phyloP scores from a whole-genome alignment of 2,888 invertebrate species.

The Clanis bilineata region DNA sequence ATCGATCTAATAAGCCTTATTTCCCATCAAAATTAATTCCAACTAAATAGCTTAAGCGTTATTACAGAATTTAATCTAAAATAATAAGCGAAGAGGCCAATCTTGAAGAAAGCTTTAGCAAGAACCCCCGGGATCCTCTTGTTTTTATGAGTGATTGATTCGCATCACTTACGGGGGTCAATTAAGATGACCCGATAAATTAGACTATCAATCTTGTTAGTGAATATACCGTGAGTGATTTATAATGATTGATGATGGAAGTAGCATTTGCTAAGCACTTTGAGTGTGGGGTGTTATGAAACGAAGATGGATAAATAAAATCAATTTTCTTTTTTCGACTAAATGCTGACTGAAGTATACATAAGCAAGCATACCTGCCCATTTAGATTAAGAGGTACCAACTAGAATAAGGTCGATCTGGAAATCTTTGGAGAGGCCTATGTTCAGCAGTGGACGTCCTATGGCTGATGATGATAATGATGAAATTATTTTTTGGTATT shows the following conservation, averaged over 20 bases:
- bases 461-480: too few species aligned
- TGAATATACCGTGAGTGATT: constrained; percentile 14
- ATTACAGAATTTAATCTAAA: constrained; percentile 10
- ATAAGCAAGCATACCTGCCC: too few species aligned
- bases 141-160: constrained; percentile 38
- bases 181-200: constrained; percentile 57
- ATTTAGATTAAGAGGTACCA: too few species aligned
- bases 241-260: constrained; percentile 14
- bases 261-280: not conserved
- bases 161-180: constrained; percentile 32
- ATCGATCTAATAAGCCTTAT: not conserved
- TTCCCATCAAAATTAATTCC: not conserved
- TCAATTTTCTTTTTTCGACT: not conserved
- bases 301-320: not conserved
- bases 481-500: too few species aligned
- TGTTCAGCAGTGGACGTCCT: too few species aligned
- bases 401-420: too few species aligned
- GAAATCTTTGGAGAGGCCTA: too few species aligned
- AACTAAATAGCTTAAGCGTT: not conserved
- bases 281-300: not conserved
- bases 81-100: constrained; percentile 31
- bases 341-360: too few species aligned
- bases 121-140: constrained; percentile 34
- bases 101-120: constrained; percentile 30
- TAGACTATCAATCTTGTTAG: constrained; percentile 38